Evolutionary conservation across 1,140 invertebrate genomes (phyloP).

Genomic region (Leptinotarsa undecemlineata): DNA sequence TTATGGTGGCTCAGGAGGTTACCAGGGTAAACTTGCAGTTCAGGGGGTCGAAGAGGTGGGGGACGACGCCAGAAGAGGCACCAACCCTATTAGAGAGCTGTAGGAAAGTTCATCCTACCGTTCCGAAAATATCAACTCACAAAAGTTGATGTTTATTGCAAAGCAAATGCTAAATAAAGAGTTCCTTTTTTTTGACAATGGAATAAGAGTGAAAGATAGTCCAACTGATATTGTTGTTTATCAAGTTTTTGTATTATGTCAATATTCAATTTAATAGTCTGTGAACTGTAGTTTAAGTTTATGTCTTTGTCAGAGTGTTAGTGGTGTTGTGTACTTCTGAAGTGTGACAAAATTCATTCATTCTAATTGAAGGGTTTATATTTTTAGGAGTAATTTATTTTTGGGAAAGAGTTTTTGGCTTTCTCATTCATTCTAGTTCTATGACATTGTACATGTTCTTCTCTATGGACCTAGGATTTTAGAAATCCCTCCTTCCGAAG

Average conservation of each 20-base stretch:
- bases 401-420: no score
- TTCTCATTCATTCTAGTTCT: slow-evolving; percentile 61
- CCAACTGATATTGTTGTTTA: no score
- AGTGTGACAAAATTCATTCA: neutral
- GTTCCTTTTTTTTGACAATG: neutral
- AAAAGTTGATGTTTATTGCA: neutral
- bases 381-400: no score
- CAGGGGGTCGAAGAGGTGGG: no score
- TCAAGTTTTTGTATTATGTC: no score
- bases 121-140: slow-evolving; percentile 15
- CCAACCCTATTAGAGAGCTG: no score
- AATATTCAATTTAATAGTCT: neutral
- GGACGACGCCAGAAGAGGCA: no score
- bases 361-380: no score
- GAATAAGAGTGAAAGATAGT: neutral
- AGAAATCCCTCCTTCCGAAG: slow-evolving; percentile 58
- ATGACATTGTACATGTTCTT: slow-evolving; percentile 96
- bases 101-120: slow-evolving; percentile 18
- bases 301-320: slow-evolving; percentile 27
- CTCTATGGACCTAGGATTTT: slow-evolving; percentile 89
- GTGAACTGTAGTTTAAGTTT: slow-evolving; percentile 29
- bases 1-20: neutral
- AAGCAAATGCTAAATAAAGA: neutral
- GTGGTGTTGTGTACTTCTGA: slow-evolving; percentile 36
- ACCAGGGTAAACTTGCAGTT: no score